Conservation (phyloP, 2,888 invertebrate genomes). For the Cataglyphis cursor region DNA sequence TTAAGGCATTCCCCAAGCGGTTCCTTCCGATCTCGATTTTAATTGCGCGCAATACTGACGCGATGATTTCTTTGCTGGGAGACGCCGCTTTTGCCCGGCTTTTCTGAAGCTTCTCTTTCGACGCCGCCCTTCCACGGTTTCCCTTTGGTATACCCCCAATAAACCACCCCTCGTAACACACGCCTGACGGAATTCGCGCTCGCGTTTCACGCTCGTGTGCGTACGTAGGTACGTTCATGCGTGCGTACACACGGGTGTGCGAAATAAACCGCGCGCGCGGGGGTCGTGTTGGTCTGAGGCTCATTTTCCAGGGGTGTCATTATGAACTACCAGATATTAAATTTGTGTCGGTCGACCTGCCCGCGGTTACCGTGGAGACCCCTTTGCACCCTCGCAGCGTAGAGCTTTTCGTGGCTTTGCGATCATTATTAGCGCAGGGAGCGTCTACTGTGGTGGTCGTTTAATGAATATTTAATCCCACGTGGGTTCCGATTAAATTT, state of each 20-base stretch:
- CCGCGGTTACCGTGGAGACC: constrained; percentile 79
- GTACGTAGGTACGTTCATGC: background rate
- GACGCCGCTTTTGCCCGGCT: constrained; percentile 9
- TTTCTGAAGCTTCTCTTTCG: constrained; percentile 27
- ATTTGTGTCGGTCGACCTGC: constrained; percentile 77
- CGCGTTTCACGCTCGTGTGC: constrained; percentile 50
- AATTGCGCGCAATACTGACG: constrained; percentile 78
- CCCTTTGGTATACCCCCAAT: constrained; percentile 52
- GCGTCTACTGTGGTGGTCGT: constrained; percentile 63
- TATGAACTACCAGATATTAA: constrained; percentile 78
- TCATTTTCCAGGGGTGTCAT: constrained; percentile 79
- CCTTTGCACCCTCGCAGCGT: constrained; percentile 65
- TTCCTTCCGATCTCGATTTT: constrained; percentile 71
- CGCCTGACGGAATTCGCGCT: constrained; percentile 58
- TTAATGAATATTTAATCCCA: constrained; percentile 71
- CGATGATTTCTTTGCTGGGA: constrained; percentile 66
- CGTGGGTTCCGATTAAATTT: constrained; percentile 74
- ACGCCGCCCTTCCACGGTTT: constrained; percentile 16
- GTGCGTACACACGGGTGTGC: constrained; percentile 11
- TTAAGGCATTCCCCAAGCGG: constrained; percentile 43
- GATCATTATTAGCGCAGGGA: constrained; percentile 77
- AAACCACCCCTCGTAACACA: constrained; percentile 59
- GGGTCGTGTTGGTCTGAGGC: constrained; percentile 53
- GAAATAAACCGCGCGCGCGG: constrained; percentile 30
- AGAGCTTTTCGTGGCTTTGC: constrained; percentile 73